These are phyloP conservation scores for Chymomyza amoena DNA, from an alignment of 2,888 invertebrate species.

Conservation along the genomic window DNA sequence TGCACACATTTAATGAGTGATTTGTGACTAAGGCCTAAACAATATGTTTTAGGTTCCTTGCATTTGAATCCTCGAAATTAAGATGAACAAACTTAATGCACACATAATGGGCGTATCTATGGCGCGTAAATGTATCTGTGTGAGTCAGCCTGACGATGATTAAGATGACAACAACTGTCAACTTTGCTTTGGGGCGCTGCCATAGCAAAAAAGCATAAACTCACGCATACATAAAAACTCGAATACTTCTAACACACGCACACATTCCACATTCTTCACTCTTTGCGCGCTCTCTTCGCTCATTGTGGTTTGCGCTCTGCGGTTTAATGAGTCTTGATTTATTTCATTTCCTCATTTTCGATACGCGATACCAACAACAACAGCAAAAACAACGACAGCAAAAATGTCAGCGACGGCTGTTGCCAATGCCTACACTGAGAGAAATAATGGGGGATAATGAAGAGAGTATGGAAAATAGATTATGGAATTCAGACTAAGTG, in stretches of 20 bases:
- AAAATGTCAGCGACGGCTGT: slow-evolving; percentile 13
- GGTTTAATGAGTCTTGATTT: slow-evolving; percentile 73
- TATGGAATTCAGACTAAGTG: too few species aligned
- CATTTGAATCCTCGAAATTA: slow-evolving; percentile 39
- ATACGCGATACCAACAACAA: slow-evolving; percentile 30
- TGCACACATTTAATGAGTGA: slow-evolving; percentile 46
- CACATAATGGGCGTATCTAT: neutral
- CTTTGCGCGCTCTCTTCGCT: slow-evolving; percentile 38
- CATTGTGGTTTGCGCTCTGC: slow-evolving; percentile 42
- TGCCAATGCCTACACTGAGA: neutral
- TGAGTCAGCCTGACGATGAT: slow-evolving; percentile 58
- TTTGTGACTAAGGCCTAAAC: slow-evolving; percentile 27
- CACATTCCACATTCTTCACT: neutral
- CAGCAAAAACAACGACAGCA: slow-evolving; percentile 1
- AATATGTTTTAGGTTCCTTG: slow-evolving; percentile 53
- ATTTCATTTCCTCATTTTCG: slow-evolving; percentile 67
- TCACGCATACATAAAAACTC: neutral
- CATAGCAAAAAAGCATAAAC: slow-evolving; percentile 43
- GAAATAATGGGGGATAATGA: neutral
- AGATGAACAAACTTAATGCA: slow-evolving; percentile 50
- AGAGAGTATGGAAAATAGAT: too few species aligned
- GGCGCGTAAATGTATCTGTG: neutral
- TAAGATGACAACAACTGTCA: slow-evolving; percentile 72
- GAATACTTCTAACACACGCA: slow-evolving; percentile 16
- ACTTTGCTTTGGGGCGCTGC: slow-evolving; percentile 56